Evolutionary conservation across 2,888 invertebrate genomes (phyloP).

Genomic region (Caenorhabditis sinica): DNA sequence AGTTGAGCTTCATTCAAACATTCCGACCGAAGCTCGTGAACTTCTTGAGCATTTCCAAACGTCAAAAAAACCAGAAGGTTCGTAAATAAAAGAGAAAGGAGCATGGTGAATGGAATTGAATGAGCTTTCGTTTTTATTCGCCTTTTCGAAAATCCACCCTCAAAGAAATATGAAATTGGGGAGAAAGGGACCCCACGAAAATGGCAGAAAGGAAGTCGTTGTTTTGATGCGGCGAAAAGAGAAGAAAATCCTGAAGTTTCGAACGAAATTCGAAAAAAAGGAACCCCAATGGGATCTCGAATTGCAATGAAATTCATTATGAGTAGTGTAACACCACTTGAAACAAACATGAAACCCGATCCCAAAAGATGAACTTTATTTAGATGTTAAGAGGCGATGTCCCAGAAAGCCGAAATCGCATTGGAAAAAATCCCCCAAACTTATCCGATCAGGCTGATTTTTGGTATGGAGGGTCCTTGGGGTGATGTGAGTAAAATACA

Average conservation of each 20-base stretch:
- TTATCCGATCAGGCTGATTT: no score
- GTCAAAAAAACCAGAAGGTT: neutral
- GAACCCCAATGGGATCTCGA: conserved; percentile 5
- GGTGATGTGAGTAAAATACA: no score
- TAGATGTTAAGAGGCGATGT: no score
- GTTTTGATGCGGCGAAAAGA: conserved; percentile 24
- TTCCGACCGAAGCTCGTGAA: conserved; percentile 38
- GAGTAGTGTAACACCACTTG: neutral
- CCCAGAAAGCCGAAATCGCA: no score
- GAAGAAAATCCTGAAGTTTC: neutral
- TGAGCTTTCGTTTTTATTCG: conserved; percentile 30
- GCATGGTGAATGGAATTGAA: conserved; percentile 37
- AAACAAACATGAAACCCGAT: conserved; percentile 7
- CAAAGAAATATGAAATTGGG: conserved; percentile 18
- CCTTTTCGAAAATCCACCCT: conserved; percentile 16
- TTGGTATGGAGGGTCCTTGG: no score
- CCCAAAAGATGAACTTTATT: neutral
- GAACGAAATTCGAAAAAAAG: conserved; percentile 7
- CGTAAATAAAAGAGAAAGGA: conserved; percentile 16
- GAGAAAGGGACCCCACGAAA: conserved; percentile 29
- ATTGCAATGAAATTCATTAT: conserved; percentile 8
- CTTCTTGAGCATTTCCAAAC: conserved; percentile 3
- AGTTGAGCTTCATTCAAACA: conserved; percentile 70
- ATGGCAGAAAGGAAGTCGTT: conserved; percentile 46
- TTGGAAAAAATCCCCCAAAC: no score